Base-by-base conservation (phyloP, 2,797 vertebrate genomes). In the Urosaurus nigricauda region DNA sequence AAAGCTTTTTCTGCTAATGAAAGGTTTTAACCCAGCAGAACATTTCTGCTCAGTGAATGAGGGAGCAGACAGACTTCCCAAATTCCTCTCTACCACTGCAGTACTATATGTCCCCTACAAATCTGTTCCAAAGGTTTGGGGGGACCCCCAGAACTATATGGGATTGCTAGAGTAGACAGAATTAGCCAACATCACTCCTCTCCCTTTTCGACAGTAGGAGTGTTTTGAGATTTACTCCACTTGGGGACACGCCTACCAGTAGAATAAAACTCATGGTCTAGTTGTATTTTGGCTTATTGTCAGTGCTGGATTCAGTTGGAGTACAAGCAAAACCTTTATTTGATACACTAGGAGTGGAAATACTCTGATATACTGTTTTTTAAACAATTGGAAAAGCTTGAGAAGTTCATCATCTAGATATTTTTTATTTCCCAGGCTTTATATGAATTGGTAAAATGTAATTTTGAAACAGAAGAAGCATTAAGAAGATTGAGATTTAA, bases 381-480 rank as follows among this genome's bases (percentile, higher is more conserved):
- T 56, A 60, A 73, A 35, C 19, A 63, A 40, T 37, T 83, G 58
- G 16, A 80, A 53, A 89, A 65, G 26, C 24, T 65, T 84, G 8
- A 84, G n/a, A 68, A 24, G 70, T 12, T 47, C 5, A n/a, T 40
- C 53, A 77, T 74, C 4, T 24, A 43, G 26, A 5, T 40, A 63
- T 47, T 75, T 53, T 75, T 90, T 0, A 78, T 91, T 87, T 93
- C 91, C 8, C 90, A 99, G 99, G 99, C 99, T 0, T 96, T 99
- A 32, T 99, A 99, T 95, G 98, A 99, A 92, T 97, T 99, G 89
- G 98, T 99, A 84, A 99, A 99, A 94, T 99, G 99, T 96, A 98
- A 97, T 95, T 99, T 99, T 97, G 98, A 99, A 94, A 97, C 98
- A 83, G 98, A 99, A 90, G 98, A 99, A 95, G 99, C 99, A 92